phyloP scores from a whole-genome alignment of 2,113 vertebrate genomes.

The Dryoscopus gambensis region DNA sequence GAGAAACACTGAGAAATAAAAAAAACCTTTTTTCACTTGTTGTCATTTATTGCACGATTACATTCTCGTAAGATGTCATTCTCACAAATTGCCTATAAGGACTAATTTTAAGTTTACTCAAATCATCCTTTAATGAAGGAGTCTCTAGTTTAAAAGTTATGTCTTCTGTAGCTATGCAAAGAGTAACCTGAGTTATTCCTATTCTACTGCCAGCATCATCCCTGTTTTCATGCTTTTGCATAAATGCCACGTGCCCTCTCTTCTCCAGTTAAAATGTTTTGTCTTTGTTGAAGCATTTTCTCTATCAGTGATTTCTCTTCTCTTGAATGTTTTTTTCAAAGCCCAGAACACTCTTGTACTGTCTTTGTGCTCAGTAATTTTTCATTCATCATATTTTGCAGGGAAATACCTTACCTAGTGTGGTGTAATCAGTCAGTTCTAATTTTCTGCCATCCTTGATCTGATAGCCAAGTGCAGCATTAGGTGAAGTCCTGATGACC shows the following conservation, averaged over 20 bases:
- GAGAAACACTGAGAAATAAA: conserved; percentile 79
- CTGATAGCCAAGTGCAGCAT: not conserved
- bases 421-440: not conserved
- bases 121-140: not conserved
- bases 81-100: not conserved
- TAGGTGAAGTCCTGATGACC: not conserved
- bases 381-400: not conserved
- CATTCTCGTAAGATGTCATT: not conserved
- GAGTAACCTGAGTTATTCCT: not conserved
- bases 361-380: not conserved
- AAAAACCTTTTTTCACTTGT: conserved; percentile 58
- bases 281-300: not conserved
- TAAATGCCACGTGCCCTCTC: not conserved
- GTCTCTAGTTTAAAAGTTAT: not conserved
- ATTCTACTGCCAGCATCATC: not conserved
- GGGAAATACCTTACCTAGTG: not conserved
- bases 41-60: conserved; percentile 62
- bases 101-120: not conserved
- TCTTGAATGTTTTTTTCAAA: not conserved
- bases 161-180: not conserved
- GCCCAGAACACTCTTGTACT: not conserved
- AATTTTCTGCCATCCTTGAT: not conserved
- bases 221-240: not conserved
- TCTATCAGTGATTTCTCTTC: not conserved
- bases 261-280: not conserved